Evolutionary conservation across 2,797 vertebrate genomes (phyloP).

Genomic region (Helostoma temminkii): DNA sequence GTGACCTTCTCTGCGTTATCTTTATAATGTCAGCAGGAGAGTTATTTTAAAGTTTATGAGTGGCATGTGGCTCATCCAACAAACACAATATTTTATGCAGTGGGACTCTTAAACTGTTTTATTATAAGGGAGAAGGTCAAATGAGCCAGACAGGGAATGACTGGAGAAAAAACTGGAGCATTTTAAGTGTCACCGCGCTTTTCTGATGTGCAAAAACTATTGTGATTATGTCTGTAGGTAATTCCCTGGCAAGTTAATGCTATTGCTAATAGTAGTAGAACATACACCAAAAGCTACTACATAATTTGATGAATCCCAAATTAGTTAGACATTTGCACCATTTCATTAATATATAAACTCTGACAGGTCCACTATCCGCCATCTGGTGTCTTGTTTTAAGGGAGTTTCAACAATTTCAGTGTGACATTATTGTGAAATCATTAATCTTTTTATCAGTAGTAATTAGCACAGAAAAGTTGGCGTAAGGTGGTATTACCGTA

Average conservation of each 20-base stretch:
- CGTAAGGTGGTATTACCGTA: too few species aligned
- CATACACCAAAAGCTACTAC: too few species aligned
- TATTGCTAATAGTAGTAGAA: neutral
- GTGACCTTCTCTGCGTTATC: slow-evolving; percentile 68
- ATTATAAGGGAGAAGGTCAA: slow-evolving; percentile 65
- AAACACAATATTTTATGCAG: slow-evolving; percentile 50
- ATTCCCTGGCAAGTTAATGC: slow-evolving; percentile 5
- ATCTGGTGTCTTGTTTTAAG: too few species aligned
- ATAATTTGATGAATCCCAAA: too few species aligned
- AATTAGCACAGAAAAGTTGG: too few species aligned
- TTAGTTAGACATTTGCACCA: too few species aligned
- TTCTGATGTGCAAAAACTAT: slow-evolving; percentile 19
- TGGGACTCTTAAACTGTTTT: slow-evolving; percentile 57
- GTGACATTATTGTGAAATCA: too few species aligned
- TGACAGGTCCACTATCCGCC: too few species aligned
- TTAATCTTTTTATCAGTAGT: too few species aligned
- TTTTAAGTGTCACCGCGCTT: slow-evolving; percentile 34
- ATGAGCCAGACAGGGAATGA: slow-evolving; percentile 55
- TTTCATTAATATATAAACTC: too few species aligned
- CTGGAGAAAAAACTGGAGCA: slow-evolving; percentile 8
- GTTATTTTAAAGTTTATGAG: slow-evolving; percentile 72
- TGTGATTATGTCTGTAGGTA: slow-evolving; percentile 22
- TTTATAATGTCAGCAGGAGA: slow-evolving; percentile 72
- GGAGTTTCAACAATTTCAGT: too few species aligned
- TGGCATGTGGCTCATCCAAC: slow-evolving; percentile 67